phyloP scores from a whole-genome alignment of 92 coral and sea anemone species.

The Porites lobata region DNA sequence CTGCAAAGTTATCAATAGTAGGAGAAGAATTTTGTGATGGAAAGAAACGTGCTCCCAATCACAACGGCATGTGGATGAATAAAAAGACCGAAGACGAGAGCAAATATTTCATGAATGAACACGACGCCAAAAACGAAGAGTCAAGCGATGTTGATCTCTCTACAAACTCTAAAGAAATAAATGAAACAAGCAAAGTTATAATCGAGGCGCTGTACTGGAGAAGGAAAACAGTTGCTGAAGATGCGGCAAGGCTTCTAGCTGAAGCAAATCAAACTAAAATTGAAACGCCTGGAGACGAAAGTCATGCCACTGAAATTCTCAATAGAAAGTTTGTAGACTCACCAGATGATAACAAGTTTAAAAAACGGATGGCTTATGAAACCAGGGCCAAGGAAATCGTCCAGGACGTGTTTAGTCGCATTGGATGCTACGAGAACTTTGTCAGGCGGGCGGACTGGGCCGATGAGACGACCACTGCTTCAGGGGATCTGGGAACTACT shows the following conservation, averaged over 20 bases:
- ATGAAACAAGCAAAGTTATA: not conserved
- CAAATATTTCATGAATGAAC: not conserved
- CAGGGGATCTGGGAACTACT: not conserved
- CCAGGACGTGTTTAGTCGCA: slow-evolving; percentile 8
- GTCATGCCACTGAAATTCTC: not conserved
- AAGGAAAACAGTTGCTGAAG: not conserved
- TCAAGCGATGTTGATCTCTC: not conserved
- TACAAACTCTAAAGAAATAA: not conserved
- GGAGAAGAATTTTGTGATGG: not conserved
- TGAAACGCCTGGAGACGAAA: not conserved
- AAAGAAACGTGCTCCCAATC: no score
- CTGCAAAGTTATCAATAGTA: not conserved
- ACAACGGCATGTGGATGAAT: not conserved
- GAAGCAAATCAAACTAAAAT: not conserved
- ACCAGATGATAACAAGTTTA: not conserved
- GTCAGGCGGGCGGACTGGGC: slow-evolving; percentile 29
- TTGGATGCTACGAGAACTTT: slow-evolving; percentile 29
- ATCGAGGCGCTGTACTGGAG: not conserved
- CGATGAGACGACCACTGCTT: not conserved
- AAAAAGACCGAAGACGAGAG: not conserved
- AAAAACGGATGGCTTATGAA: not conserved
- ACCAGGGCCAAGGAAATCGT: slow-evolving; percentile 4
- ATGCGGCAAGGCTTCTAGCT: not conserved
- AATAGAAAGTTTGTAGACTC: not conserved
- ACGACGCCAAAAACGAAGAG: not conserved